These are phyloP conservation scores for Melospiza melodia DNA, from an alignment of 2,113 vertebrate genomes.

Conservation along the genomic window DNA sequence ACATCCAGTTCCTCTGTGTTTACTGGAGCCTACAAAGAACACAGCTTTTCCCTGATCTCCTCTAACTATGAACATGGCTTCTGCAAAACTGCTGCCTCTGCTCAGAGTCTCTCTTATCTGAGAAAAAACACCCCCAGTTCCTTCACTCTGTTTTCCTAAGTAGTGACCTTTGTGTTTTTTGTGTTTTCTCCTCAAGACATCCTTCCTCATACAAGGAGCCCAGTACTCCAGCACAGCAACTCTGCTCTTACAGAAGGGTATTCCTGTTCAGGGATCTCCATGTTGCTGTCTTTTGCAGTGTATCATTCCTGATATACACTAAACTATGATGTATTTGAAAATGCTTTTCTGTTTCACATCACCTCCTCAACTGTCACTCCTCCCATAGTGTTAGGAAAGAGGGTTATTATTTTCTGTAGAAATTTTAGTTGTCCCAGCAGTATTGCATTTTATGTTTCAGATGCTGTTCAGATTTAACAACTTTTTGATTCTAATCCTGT, in stretches of 20 bases:
- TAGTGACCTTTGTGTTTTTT: not conserved
- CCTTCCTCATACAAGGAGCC: not conserved
- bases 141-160: not conserved
- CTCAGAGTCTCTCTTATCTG: not conserved
- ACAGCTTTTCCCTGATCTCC: not conserved
- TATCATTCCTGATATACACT: not conserved
- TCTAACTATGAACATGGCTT: not conserved
- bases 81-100: not conserved
- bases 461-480: not conserved
- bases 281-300: not conserved
- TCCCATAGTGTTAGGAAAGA: not conserved
- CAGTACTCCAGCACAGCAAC: rapidly evolving
- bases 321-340: not conserved
- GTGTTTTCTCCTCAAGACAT: not conserved
- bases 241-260: not conserved
- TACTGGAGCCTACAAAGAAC: not conserved
- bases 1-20: not conserved
- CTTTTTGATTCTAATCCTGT: not conserved
- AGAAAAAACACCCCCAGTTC: not conserved
- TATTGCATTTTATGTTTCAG: not conserved
- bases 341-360: not conserved
- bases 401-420: not conserved
- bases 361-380: not conserved
- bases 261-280: not conserved
- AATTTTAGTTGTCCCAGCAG: not conserved